These are phyloP conservation scores for Heliconius melpomene DNA, from an alignment of 1,140 invertebrate species.

Conservation along the genomic window DNA sequence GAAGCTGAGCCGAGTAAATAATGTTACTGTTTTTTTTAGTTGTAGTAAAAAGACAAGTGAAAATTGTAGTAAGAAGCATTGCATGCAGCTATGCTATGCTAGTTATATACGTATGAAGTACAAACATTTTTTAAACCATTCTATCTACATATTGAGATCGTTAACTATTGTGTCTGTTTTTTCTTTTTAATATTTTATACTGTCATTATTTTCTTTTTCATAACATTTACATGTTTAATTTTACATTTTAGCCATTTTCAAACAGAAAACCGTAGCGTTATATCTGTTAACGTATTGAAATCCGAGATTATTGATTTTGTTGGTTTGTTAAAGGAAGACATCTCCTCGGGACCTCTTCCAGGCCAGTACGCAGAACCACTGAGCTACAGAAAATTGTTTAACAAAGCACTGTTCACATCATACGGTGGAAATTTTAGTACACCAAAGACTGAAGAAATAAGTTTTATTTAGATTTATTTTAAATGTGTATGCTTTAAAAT, in stretches of 20 bases:
- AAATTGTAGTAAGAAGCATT: no score
- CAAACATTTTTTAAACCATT: no score
- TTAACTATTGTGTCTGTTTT: no score
- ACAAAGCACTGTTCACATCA: constrained; percentile 17
- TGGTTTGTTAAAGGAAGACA: constrained; percentile 28
- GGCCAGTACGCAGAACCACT: constrained; percentile 23
- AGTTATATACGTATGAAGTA: no score
- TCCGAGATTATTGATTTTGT: constrained; percentile 24
- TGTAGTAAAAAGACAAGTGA: no score
- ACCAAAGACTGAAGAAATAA: neutral
- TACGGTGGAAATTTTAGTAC: neutral
- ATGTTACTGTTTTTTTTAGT: no score
- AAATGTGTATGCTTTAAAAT: neutral
- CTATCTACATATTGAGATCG: no score
- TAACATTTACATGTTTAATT: neutral
- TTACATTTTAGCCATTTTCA: no score
- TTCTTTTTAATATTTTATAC: no score
- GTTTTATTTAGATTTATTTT: neutral
- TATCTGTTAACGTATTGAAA: constrained; percentile 6
- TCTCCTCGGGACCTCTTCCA: constrained; percentile 31
- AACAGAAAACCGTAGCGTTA: neutral
- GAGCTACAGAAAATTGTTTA: constrained; percentile 28
- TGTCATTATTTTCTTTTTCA: no score
- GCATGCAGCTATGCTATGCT: no score
- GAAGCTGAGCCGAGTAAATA: no score